These are phyloP conservation scores for Perca flavescens DNA, from an alignment of 2,113 vertebrate genomes.

Conservation along the genomic window DNA sequence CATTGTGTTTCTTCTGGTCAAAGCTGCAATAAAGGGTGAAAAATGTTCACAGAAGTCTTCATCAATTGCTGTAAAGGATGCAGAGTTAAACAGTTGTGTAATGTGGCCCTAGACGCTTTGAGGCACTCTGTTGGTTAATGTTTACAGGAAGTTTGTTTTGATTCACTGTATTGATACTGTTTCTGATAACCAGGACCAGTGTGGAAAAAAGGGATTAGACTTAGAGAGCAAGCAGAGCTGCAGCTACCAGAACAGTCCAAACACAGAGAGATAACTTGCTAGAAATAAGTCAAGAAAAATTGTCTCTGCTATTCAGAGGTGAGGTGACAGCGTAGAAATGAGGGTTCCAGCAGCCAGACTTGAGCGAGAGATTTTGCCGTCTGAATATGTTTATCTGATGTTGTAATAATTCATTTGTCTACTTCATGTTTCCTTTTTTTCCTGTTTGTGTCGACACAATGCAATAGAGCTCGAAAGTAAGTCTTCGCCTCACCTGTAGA, in stretches of 20 bases:
- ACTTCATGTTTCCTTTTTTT: slow-evolving; percentile 89
- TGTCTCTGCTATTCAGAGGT: slow-evolving; percentile 17
- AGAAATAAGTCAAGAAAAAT: slow-evolving; percentile 12
- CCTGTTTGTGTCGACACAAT: slow-evolving; percentile 96
- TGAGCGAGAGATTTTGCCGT: slow-evolving; percentile 64
- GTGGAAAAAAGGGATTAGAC: slow-evolving; percentile 35
- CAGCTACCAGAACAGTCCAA: slow-evolving; percentile 23
- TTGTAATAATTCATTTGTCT: slow-evolving; percentile 87
- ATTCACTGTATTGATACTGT: slow-evolving; percentile 26
- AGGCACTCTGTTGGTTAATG: slow-evolving; percentile 24
- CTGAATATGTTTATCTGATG: slow-evolving; percentile 80
- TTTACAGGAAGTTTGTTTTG: slow-evolving; percentile 46
- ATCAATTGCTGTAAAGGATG: slow-evolving; percentile 27
- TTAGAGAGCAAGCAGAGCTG: slow-evolving; percentile 38
- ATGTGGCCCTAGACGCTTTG: slow-evolving; percentile 21
- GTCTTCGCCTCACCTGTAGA: slow-evolving; percentile 90
- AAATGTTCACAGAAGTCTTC: slow-evolving; percentile 7
- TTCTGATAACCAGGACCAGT: slow-evolving; percentile 43
- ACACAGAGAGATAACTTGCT: slow-evolving; percentile 18
- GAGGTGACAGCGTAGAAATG: slow-evolving; percentile 37
- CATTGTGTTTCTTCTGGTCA: slow-evolving; percentile 16
- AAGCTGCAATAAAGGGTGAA: slow-evolving; percentile 19
- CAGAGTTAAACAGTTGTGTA: slow-evolving; percentile 47
- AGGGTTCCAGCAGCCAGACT: slow-evolving; percentile 69
- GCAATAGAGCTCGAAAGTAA: slow-evolving; percentile 99